These are phyloP conservation scores for Eufriesea mexicana DNA, from an alignment of 1,140 invertebrate species.

Conservation along the genomic window DNA sequence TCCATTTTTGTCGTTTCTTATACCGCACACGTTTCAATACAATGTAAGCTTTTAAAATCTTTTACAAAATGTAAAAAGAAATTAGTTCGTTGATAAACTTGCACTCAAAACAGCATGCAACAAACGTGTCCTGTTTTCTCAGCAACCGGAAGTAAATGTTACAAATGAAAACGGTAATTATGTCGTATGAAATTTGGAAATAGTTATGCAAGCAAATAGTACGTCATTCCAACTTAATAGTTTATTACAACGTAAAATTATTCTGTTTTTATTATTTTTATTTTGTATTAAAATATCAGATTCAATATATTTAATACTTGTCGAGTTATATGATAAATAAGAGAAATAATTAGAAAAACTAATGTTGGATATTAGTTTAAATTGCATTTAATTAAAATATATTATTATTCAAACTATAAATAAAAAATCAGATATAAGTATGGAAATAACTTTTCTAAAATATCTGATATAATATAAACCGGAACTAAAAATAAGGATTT, in stretches of 20 bases:
- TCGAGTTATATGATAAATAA: background rate
- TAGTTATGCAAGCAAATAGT: background rate
- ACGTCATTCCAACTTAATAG: too few species aligned
- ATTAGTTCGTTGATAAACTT: background rate
- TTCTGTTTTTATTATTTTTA: background rate
- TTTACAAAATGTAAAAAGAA: background rate
- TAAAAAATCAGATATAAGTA: background rate
- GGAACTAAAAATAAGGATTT: background rate
- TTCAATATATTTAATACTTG: background rate
- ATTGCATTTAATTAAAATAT: background rate
- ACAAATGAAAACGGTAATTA: background rate
- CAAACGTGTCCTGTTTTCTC: conserved; percentile 28
- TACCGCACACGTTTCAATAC: background rate
- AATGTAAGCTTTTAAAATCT: background rate
- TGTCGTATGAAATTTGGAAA: background rate
- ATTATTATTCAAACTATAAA: background rate
- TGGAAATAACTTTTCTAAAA: background rate
- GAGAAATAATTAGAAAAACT: background rate
- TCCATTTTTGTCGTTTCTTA: conserved; percentile 48
- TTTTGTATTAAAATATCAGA: background rate
- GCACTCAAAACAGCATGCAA: background rate
- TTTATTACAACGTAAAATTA: background rate
- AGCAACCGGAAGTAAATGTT: conserved; percentile 21
- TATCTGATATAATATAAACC: background rate
- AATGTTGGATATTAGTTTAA: background rate